Base-by-base conservation (phyloP, 2,888 invertebrate species). In the Acrobasis suavella region DNA sequence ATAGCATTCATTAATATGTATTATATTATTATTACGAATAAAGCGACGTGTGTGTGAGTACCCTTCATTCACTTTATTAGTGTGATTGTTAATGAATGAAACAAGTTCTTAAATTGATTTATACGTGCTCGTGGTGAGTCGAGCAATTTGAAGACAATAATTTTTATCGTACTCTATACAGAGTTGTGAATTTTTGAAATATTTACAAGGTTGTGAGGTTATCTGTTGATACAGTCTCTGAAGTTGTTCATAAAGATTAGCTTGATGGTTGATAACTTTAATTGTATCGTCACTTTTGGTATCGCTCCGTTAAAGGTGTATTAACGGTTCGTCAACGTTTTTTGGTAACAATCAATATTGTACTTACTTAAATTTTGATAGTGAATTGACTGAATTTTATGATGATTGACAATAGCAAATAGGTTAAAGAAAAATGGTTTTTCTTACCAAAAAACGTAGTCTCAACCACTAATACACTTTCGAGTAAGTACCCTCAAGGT, bases 181-280 rank as follows among this genome's bases (percentile, higher is more conserved):
- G 78, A 79, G 22, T 54, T 72, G 74, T 73, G 39, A 80, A 67
- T 69, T 72, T 73, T 77, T 69, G 72, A 68, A 72, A 75, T 76
- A 65, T 74, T 78, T 72, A 68, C 72, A 70, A 69, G 87, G 86
- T 88, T 89, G 87, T 87, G 86, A 86, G 75, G 78, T 76, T 73
- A 71, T 74, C 83, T 74, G 64, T 70, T 70, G 51, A 50, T 56
- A 60, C 49, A 63, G 62, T 58, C 49, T 65, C 59, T 64, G 17
- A 54, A 58, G 55, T 64, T 66, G 58, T 65, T 56, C 58, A 69
- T 65, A 60, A 68, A 69, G 65, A 69, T 68, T 73, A 61, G 69
- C 71, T 73, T 67, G 63, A 70, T 70, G 64, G 68, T 70, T 67
- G 67, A 69, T 68, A 68, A 69, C 64, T 72, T 76, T 69, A 70